These are phyloP conservation scores for Burhinus oedicnemus DNA, from an alignment of 2,113 vertebrate species.

Conservation along the genomic window DNA sequence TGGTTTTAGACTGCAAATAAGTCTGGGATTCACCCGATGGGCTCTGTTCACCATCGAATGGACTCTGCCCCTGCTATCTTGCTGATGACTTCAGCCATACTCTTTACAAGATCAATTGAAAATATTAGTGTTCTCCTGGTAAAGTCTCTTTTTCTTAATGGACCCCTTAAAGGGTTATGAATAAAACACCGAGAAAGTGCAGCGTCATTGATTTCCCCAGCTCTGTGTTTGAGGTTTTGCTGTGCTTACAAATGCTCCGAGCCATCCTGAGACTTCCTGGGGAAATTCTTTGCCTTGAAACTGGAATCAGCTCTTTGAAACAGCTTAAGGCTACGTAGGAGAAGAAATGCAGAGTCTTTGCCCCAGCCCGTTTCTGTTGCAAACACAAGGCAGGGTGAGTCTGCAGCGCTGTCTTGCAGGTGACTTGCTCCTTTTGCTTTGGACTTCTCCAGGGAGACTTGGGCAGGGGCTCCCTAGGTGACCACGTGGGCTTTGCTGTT, in stretches of 20 bases:
- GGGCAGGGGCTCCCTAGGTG: neutral
- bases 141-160: constrained; percentile 53
- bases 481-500: neutral
- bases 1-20: neutral
- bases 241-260: neutral
- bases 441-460: neutral
- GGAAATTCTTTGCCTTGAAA: neutral
- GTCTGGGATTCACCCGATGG: neutral
- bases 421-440: neutral
- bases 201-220: constrained; percentile 32
- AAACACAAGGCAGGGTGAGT: neutral
- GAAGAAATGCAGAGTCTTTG: neutral
- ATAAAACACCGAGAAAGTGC: constrained; percentile 64
- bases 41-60: neutral
- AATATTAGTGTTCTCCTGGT: neutral
- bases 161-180: constrained; percentile 52
- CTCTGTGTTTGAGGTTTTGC: constrained; percentile 41
- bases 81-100: neutral
- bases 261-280: neutral
- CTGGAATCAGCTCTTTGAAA: constrained; percentile 17
- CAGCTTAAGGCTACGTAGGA: constrained; percentile 7
- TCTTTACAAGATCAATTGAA: constrained; percentile 8
- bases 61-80: neutral
- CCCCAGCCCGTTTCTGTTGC: neutral
- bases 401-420: neutral